Evolutionary conservation across 2,113 vertebrate species (phyloP), one percentile per base, ranked within the genome.

Genomic region (Empidonax traillii): DNA sequence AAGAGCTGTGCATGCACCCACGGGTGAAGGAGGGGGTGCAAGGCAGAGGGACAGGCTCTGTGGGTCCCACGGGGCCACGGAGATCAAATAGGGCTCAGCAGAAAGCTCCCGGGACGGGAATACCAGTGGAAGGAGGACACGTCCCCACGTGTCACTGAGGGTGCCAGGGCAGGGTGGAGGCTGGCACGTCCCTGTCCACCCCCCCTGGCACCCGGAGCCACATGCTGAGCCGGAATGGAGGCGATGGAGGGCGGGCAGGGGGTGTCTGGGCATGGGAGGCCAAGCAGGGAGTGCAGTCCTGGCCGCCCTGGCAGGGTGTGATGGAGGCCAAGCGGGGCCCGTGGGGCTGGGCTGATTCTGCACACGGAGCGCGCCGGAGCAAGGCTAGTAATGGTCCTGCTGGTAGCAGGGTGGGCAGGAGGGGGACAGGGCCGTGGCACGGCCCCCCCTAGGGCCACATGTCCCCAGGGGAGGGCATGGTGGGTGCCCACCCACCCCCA

Each of bases 211-310:
- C 86, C 68, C 4, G 33, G 86, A 43, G 72, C 94, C 55, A 58
- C 98, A 99, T 98, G 98, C 98, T 97, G 96, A 97, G 94, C 97
- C 91, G 5, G 46, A 79, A 96, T 93, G 96, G 85, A 93, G 94
- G 74, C 1, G 2, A 93, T 85, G 95, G 71, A 0, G 20, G 72
- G 17, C 0, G 5, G 72, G 61, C 41, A 43, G 35, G 11, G 44
- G 44, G 58, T 21, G 49, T 44, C 59, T 21, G 59, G 76, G 73
- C n/a, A 72, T 6, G 9, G 76, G 67, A 84, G 79, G 66, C 74
- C 92, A 96, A 95, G 93, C 92, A 25, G 1, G 10, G 66, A 71
- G 69, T 37, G 66, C 81, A n/a, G 87, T 43, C 65, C 77, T 3
- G 0, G 74, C 74, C 77, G 79, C 31, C n/a, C 43, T 8, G 56